Evolutionary conservation across 2,113 vertebrate genomes (phyloP), one percentile per base, ranked within the genome.

Genomic region (Dromas ardeola): DNA sequence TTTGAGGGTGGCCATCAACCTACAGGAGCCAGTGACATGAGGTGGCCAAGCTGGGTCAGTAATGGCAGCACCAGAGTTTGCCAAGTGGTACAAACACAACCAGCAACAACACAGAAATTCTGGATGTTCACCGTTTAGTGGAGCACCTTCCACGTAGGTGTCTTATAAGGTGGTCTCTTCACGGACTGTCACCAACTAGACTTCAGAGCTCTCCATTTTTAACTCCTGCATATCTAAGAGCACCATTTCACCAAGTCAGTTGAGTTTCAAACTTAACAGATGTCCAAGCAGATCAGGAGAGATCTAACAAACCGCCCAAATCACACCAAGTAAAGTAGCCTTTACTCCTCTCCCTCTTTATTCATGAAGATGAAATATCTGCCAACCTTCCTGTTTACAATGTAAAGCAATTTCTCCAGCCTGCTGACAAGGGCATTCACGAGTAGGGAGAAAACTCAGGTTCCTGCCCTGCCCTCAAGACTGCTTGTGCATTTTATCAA

Each of bases 61-160:
- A 42, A 59, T 0, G 6, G 42, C 42, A 81, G 90, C 71, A 52
- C 17, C 67, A 67, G n/a, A 10, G 14, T 34, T 90, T 67, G 90
- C 58, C 15, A 18, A 0, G 0, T 10, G 36, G 8, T 26, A 38
- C 3, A 1, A 53, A 43, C 42, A 53, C 29, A 38, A 29, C 16
- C 42, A 45, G 50, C 18, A 29, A 61, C 38, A 78, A 9, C 42
- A 65, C 25, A 49, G 71, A 50, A 72, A 43, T 63, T 47, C 40
- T 38, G 29, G 2, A 30, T 76, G 36, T 42, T 73, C 84, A 11
- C 26, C n/a, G 11, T 52, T 47, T 26, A 49, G 66, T 1, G 38
- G 11, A n/a, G 76, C 65, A 61, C 40, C 19, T 65, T 78, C 43
- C 78, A 94, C 8, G 20, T 0, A 22, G 6, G 8, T 40, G 15